Evolutionary conservation across 2,113 vertebrate genomes (phyloP), one percentile per base, ranked within the genome.

Genomic region (Ciconia boyciana): DNA sequence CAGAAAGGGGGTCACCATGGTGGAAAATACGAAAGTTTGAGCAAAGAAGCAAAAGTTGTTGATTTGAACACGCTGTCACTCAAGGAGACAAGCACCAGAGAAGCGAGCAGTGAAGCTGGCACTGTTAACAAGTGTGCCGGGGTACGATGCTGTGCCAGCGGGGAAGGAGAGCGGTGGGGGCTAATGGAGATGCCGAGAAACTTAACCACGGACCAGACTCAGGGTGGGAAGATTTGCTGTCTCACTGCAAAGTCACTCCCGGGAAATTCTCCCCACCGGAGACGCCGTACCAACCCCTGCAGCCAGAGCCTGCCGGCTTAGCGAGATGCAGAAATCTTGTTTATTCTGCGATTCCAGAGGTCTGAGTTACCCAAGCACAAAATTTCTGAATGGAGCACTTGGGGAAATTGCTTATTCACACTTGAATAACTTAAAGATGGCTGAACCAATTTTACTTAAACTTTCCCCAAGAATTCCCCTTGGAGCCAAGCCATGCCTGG

Each of bases 381-480:
- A 69, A 95, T 96, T 95, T 97, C 94, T 91, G 89, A 96, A 95
- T 60, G n/a, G 90, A 95, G 87, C 89, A 87, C 89, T 80, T 39
- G 92, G 90, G 92, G 92, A 96, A 96, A 97, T 95, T 94, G 96
- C 96, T 97, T 96, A 97, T 97, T 97, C 97, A 95, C 95, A 96
- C 95, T 95, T 90, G 94, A 96, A 96, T 96, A 97, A 96, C 93
- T 96, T 86, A 95, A 94, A 96, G 96, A 97, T 88, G 94, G 93
- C 93, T 90, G 93, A 97, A 95, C 71, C 91, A 94, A 95, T 96
- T 96, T 95, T 92, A 87, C 91, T 97, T 95, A 95, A 97, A 97
- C 95, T 97, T 96, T 90, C 91, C 81, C 68, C 87, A 91, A 96
- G 97, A 97, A 97, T 97, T 97, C 96, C 95, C 94, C 49, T 94